A percentile compares a stretch with the other conserved stretches of the same genome.
Conservation (phyloP, 2,797 vertebrate species). For the Denticeps clupeoides region DNA sequence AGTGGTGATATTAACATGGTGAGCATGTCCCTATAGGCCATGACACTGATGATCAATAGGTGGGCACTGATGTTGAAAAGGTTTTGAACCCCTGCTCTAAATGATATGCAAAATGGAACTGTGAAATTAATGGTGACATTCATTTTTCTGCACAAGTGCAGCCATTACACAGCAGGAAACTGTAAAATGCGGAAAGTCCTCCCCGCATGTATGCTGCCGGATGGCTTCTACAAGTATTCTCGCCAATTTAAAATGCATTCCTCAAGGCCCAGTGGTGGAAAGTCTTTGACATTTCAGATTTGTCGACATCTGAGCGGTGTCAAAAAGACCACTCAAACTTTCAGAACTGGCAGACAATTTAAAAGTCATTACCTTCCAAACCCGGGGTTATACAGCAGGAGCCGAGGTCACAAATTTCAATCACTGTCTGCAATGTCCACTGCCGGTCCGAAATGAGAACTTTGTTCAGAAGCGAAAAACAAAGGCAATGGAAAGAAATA, state of each 20-base stretch:
- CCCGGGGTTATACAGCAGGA: slow-evolving; percentile 18
- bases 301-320: slow-evolving; percentile 24
- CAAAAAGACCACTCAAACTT: slow-evolving; percentile 17
- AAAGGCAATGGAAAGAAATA: slow-evolving; percentile 5
- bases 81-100: too few relatives aligned
- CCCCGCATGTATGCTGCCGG: slow-evolving; percentile 2
- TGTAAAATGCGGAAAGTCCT: slow-evolving; percentile 8
- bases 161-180: slow-evolving; percentile 28
- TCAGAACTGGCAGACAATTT: slow-evolving; percentile 26
- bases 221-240: slow-evolving; percentile 15
- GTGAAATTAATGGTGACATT: slow-evolving; percentile 35
- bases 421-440: slow-evolving; percentile 20
- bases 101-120: slow-evolving; percentile 29
- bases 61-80: too few relatives aligned
- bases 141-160: slow-evolving; percentile 18
- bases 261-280: slow-evolving; percentile 1
- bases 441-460: slow-evolving; percentile 18
- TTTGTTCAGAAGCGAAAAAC: slow-evolving; percentile 11
- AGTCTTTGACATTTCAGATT: slow-evolving; percentile 25
- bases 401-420: slow-evolving; percentile 33
- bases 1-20: slow-evolving; percentile 15
- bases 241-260: slow-evolving; percentile 8
- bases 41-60: too few relatives aligned
- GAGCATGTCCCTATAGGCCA: slow-evolving; percentile 3
- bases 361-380: slow-evolving; percentile 30